phyloP scores from a whole-genome alignment of 2,888 invertebrate species.

The Chrysopilus asiliformis region DNA sequence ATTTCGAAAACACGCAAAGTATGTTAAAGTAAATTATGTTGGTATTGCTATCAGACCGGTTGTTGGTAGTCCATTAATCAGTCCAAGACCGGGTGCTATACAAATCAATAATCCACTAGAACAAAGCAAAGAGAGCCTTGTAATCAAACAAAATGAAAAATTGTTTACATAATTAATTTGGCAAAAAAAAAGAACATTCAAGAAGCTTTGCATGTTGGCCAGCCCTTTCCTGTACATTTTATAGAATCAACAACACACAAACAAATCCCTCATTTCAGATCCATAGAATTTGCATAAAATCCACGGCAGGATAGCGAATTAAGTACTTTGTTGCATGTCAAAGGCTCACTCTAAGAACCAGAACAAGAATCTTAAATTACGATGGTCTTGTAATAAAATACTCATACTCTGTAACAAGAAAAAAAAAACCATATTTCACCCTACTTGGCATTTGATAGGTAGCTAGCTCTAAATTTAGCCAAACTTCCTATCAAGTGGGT shows the following conservation, averaged over 20 bases:
- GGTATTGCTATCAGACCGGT: no score
- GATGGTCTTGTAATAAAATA: no score
- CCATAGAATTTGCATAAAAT: neutral
- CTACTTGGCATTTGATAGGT: no score
- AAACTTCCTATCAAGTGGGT: no score
- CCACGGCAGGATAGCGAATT: neutral
- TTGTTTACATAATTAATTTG: conserved; percentile 24
- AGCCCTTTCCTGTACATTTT: conserved; percentile 1
- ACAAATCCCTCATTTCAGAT: neutral
- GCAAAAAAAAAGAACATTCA: conserved; percentile 18
- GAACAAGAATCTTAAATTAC: no score
- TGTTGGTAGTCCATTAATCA: no score
- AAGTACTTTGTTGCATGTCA: neutral
- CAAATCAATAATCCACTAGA: neutral
- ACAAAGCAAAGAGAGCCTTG: conserved; percentile 1
- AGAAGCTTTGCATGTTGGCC: conserved; percentile 4
- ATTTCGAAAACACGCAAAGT: no score
- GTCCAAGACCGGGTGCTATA: no score
- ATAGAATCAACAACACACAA: conserved; percentile 4
- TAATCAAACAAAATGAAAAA: conserved; percentile 18
- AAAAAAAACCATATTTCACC: no score
- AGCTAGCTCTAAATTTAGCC: no score
- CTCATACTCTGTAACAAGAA: no score
- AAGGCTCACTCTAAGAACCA: neutral
- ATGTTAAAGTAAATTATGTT: no score